These are phyloP conservation scores for Abrostola tripartita DNA, from an alignment of 2,888 invertebrate species.

Conservation along the genomic window DNA sequence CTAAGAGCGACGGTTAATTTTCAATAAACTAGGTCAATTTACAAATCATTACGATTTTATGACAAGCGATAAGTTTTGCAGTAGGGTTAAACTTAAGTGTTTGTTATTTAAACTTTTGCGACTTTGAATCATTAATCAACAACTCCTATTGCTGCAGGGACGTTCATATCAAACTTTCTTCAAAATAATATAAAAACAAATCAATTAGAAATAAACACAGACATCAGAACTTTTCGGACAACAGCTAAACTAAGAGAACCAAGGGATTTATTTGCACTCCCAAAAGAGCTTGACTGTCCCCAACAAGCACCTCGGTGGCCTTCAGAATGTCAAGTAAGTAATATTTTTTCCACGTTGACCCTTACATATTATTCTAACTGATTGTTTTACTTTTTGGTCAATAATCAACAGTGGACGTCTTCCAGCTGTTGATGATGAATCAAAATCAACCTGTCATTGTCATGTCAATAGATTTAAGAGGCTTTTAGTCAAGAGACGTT, in stretches of 20 bases:
- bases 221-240: conserved; percentile 89
- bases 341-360: background rate
- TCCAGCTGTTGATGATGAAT: too few species aligned
- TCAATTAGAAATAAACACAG: conserved; percentile 91
- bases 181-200: conserved; percentile 90
- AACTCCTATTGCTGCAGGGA: conserved; percentile 74
- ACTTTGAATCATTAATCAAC: background rate
- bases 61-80: background rate
- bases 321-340: conserved; percentile 94
- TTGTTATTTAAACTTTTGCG: background rate
- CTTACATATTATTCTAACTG: too few species aligned
- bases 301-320: conserved; percentile 96
- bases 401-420: too few species aligned
- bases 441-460: too few species aligned
- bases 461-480: too few species aligned
- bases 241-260: conserved; percentile 91
- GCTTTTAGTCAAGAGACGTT: too few species aligned
- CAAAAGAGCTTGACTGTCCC: conserved; percentile 91
- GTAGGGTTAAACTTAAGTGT: conserved; percentile 10
- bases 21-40: conserved; percentile 58
- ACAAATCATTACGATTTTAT: conserved; percentile 39
- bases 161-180: conserved; percentile 90
- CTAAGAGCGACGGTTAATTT: conserved; percentile 44
- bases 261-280: conserved; percentile 91
- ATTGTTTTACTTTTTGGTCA: too few species aligned